Evolutionary conservation across 2,113 vertebrate species (phyloP), one percentile per base, ranked within the genome.

Genomic region (Murina feae): DNA sequence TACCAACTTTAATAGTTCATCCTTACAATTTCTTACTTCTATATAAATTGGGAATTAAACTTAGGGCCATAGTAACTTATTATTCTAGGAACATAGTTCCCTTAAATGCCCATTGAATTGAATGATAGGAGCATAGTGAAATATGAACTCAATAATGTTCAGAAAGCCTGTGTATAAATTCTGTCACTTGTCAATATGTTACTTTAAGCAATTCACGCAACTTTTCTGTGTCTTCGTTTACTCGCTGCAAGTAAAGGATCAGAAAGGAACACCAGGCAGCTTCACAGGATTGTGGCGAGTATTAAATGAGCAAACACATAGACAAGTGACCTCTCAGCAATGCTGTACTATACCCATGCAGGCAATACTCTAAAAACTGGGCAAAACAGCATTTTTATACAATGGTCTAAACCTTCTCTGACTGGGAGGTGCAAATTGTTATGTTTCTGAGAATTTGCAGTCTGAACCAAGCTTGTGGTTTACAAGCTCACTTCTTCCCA

Each of bases 1-100:
- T 9, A 71, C 51, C n/a, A 91, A 68, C 7, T n/a, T 35, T 60
- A 89, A 60, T 14, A 69, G 28, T 51, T 93, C 66, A 72, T 68
- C 47, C 32, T 72, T 87, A 90, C 49, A 58, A 69, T 75, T 75
- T 91, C 60, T 80, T 90, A 32, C 39, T 95, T 93, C 23, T 78
- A 58, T 47, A 65, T 35, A 91, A 84, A 91, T 9, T n/a, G 37
- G 28, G 35, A 94, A 71, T 68, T 55, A 78, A 91, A 94, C 49
- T 51, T 37, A 90, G 53, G 16, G 69, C 7, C 32, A 83, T 8
- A 76, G 25, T 17, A 65, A 83, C n/a, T 39, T 92, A 86, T 20
- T 83, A 71, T 69, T 91, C 10, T 42, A 75, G 69, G 23, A 82
- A 72, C 10, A 66, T 23, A 89, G 44, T 81, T 30, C 84, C 16